Evolutionary conservation across 1,140 invertebrate genomes (phyloP).

Genomic region (Lethrus apterus): DNA sequence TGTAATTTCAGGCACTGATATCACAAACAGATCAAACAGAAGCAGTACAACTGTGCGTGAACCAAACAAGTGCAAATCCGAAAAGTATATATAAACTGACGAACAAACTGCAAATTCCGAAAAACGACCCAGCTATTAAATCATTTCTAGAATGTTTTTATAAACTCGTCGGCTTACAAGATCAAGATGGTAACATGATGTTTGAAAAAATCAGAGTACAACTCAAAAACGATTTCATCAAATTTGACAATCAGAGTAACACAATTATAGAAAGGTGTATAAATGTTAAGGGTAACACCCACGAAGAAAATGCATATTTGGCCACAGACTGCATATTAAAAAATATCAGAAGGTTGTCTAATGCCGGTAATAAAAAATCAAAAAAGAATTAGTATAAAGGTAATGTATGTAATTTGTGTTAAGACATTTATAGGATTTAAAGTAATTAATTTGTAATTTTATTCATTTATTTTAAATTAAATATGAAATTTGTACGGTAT

Average conservation of each 20-base stretch:
- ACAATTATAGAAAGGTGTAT: slow-evolving; percentile 1
- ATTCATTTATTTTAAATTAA: too few relatives aligned
- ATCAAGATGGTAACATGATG: slow-evolving; percentile 6
- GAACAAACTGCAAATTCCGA: neutral
- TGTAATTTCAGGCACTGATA: slow-evolving; percentile 2
- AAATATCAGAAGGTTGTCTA: slow-evolving; percentile 1
- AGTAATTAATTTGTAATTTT: too few relatives aligned
- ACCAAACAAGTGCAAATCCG: neutral
- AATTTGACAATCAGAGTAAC: slow-evolving; percentile 2
- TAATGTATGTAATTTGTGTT: slow-evolving; percentile 2
- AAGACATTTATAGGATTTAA: too few relatives aligned
- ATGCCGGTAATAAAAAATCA: slow-evolving; percentile 1
- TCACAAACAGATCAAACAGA: slow-evolving; percentile 5
- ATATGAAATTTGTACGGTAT: too few relatives aligned
- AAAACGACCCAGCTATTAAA: slow-evolving; percentile 9
- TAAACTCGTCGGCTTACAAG: slow-evolving; percentile 8
- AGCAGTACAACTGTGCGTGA: slow-evolving; percentile 1
- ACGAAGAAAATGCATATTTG: slow-evolving; percentile 5
- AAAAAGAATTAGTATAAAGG: neutral
- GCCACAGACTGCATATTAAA: slow-evolving; percentile 8
- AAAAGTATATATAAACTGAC: slow-evolving; percentile 6
- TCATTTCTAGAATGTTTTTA: slow-evolving; percentile 6
- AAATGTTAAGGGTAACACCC: neutral
- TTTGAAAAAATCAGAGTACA: slow-evolving; percentile 9
- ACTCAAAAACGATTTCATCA: slow-evolving; percentile 8